Conservation (phyloP, 2,113 vertebrate species). For the Equus quagga region DNA sequence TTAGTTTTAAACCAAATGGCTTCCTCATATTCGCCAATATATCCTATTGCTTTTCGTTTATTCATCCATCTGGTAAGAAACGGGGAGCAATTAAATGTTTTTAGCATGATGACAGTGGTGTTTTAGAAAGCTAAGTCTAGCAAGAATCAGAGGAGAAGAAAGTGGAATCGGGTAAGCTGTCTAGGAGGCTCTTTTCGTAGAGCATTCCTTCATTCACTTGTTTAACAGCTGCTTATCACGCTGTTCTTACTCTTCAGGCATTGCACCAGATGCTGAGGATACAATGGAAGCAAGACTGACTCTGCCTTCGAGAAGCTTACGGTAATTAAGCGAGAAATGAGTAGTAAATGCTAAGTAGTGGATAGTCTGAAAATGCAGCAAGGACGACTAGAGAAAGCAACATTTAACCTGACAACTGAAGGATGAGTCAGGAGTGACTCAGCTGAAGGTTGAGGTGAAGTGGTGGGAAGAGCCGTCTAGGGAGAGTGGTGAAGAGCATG, state of each 20-base stretch:
- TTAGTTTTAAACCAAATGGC: too few species aligned
- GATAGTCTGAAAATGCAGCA: not conserved
- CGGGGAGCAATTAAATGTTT: not conserved
- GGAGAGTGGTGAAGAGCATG: not conserved
- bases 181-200: not conserved
- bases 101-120: not conserved
- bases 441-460: not conserved
- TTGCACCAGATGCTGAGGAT: not conserved
- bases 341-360: not conserved
- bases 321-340: not conserved
- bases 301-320: not conserved
- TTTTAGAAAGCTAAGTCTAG: slow-evolving; percentile 3
- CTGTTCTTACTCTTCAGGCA: not conserved
- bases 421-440: not conserved
- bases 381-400: not conserved
- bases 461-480: not conserved
- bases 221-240: not conserved
- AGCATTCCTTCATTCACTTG: not conserved
- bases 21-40: too few species aligned
- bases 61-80: not conserved
- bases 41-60: too few species aligned
- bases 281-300: not conserved
- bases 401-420: not conserved
- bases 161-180: not conserved
- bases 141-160: slow-evolving; percentile 8